Conservation (phyloP, 2,888 invertebrate genomes). For the Caenorhabditis imperialis region DNA sequence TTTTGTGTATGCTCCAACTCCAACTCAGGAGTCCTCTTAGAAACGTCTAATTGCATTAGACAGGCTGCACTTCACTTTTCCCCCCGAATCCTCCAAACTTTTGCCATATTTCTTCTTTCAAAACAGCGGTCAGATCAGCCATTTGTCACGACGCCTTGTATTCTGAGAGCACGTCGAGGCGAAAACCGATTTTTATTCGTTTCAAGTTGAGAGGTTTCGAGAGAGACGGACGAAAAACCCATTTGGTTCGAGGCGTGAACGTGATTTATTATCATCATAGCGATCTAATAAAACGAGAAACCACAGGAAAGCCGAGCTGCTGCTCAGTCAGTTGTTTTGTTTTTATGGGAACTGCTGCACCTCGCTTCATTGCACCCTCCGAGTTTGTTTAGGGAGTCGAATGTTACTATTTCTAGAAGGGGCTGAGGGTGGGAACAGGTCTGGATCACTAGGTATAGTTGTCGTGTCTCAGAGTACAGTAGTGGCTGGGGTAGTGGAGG, state of each 20-base stretch:
- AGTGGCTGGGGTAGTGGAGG: too few species aligned
- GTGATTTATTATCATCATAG: constrained; percentile 42
- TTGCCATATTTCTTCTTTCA: constrained; percentile 4
- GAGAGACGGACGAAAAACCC: constrained; percentile 1
- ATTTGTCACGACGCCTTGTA: too few species aligned
- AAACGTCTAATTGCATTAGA: constrained; percentile 43
- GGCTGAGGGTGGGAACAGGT: too few species aligned
- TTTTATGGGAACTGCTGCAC: constrained; percentile 28
- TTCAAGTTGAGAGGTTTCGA: background rate
- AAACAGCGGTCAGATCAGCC: background rate
- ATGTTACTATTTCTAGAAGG: too few species aligned
- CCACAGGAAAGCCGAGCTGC: constrained; percentile 22
- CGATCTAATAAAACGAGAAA: constrained; percentile 36
- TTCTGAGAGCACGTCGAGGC: background rate
- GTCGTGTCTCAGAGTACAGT: too few species aligned
- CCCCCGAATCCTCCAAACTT: background rate
- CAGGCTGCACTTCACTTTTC: constrained; percentile 16
- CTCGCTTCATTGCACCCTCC: constrained; percentile 20
- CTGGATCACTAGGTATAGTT: too few species aligned
- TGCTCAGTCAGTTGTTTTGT: constrained; percentile 38
- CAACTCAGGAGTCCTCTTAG: constrained; percentile 6
- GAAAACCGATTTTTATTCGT: background rate
- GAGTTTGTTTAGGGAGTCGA: constrained; percentile 13
- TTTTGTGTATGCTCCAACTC: constrained; percentile 14
- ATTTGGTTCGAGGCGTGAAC: constrained; percentile 29